Conservation (phyloP, 2,113 vertebrate species). For the Pachyramphus minor region DNA sequence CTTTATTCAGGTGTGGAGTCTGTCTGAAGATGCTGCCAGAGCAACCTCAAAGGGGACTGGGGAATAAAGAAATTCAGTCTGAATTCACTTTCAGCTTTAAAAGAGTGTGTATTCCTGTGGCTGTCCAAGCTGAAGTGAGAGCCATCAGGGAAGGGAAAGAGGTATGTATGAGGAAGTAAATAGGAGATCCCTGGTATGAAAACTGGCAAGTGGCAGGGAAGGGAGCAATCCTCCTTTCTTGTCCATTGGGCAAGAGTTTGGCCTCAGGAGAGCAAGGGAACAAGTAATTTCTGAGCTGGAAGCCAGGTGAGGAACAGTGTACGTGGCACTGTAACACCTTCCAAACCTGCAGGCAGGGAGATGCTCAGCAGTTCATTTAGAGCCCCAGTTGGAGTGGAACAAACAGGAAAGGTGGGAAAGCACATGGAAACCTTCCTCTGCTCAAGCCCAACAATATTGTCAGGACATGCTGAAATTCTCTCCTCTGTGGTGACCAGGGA, state of each 20-base stretch:
- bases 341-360: not conserved
- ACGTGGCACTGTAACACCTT: not conserved
- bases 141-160: not conserved
- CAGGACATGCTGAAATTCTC: not conserved
- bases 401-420: not conserved
- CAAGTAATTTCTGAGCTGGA: not conserved
- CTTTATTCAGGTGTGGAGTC: not conserved
- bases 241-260: not conserved
- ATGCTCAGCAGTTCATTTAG: not conserved
- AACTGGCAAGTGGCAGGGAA: not conserved
- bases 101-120: not conserved
- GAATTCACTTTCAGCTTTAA: not conserved
- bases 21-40: not conserved
- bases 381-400: not conserved
- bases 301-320: not conserved
- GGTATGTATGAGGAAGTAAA: not conserved
- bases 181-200: not conserved
- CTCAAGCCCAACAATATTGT: not conserved
- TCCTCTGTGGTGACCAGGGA: not conserved
- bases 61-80: not conserved
- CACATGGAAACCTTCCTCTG: not conserved
- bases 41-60: not conserved
- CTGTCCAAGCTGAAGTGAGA: not conserved
- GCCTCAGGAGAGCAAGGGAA: not conserved
- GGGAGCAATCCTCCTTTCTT: not conserved